Evolutionary conservation across 2,888 invertebrate genomes (phyloP).

Genomic region (Phalera bucephala): DNA sequence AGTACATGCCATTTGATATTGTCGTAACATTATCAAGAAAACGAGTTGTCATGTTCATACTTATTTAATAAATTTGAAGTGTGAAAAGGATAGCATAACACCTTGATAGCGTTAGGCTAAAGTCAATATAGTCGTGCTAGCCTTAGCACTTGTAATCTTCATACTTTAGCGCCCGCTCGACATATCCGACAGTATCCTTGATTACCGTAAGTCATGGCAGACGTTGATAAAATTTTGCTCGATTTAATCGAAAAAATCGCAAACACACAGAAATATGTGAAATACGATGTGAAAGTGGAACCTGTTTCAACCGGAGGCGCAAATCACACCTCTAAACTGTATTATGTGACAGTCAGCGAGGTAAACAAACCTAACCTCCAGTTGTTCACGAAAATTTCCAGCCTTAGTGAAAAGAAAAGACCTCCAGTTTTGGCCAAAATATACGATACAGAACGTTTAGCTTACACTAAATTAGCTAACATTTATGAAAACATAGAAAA

Average conservation of each 20-base stretch:
- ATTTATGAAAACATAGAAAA: slow-evolving; percentile 24
- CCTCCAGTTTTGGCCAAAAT: neutral
- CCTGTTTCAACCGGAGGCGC: slow-evolving; percentile 45
- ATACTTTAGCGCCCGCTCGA: no score
- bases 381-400: slow-evolving; percentile 52
- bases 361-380: slow-evolving; percentile 33
- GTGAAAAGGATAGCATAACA: no score
- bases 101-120: no score
- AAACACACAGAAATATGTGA: slow-evolving; percentile 30
- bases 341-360: slow-evolving; percentile 31
- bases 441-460: slow-evolving; percentile 21
- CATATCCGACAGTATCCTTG: no score
- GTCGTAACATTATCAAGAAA: no score
- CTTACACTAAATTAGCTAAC: slow-evolving; percentile 21
- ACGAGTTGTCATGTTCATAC: no score
- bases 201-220: slow-evolving; percentile 35
- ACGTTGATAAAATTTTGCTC: slow-evolving; percentile 31
- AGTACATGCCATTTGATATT: no score
- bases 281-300: slow-evolving; percentile 33
- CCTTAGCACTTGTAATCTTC: no score
- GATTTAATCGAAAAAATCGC: slow-evolving; percentile 38
- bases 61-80: no score
- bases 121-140: no score
- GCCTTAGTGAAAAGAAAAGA: slow-evolving; percentile 21
- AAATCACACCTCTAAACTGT: slow-evolving; percentile 52